Evolutionary conservation across 2,113 vertebrate species (phyloP).

Genomic region (Phodopus roborovskii): DNA sequence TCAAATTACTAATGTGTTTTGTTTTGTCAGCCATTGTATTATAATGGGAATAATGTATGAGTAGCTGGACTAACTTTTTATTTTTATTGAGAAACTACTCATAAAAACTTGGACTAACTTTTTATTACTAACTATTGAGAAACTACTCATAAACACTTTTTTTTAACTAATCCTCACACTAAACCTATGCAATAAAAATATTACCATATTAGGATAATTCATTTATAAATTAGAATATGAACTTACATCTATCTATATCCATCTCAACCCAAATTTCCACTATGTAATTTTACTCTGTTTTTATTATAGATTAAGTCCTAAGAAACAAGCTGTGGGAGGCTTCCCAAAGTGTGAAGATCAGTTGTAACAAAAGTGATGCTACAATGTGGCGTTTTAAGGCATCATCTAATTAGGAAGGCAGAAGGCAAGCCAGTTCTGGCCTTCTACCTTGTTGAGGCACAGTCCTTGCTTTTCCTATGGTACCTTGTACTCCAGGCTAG

Average conservation of each 20-base stretch:
- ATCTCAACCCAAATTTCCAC: not conserved
- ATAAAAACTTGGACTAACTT: not conserved
- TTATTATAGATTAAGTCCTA: not conserved
- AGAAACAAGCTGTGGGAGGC: not conserved
- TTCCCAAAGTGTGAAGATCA: not conserved
- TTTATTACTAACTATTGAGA: constrained; percentile 12
- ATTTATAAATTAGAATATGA: constrained; percentile 38
- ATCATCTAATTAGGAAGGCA: not conserved
- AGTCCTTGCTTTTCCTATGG: not conserved
- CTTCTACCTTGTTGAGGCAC: not conserved
- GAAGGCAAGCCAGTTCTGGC: not conserved
- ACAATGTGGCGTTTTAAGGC: not conserved
- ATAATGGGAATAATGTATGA: not conserved
- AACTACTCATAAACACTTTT: constrained; percentile 13
- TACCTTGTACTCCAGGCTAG: not conserved
- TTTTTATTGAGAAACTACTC: not conserved
- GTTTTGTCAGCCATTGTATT: not conserved
- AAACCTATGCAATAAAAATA: not conserved
- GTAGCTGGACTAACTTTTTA: not conserved
- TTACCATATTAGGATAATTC: not conserved
- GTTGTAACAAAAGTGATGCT: not conserved
- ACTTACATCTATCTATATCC: not conserved
- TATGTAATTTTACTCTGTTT: not conserved
- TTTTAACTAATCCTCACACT: constrained; percentile 27
- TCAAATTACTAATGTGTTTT: constrained; percentile 5